Evolutionary conservation across 1,140 invertebrate genomes (phyloP).

Genomic region (Protaetia brevitarsis): DNA sequence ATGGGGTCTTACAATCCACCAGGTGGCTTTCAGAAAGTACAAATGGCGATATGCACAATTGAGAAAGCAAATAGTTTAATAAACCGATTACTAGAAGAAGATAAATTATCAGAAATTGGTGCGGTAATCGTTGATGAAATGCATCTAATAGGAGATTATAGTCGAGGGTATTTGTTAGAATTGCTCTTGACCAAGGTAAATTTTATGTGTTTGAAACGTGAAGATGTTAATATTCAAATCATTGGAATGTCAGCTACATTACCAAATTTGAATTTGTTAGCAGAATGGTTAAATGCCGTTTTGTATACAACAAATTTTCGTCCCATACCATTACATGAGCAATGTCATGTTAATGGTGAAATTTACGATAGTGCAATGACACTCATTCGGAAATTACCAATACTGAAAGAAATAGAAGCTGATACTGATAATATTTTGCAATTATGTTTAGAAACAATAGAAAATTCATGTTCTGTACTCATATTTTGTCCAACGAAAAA

Average conservation of each 20-base stretch:
- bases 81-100: conserved; percentile 80
- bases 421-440: conserved; percentile 81
- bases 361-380: conserved; percentile 61
- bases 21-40: conserved; percentile 80
- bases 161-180: conserved; percentile 92
- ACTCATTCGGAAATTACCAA: conserved; percentile 50
- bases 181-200: conserved; percentile 89
- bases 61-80: conserved; percentile 96
- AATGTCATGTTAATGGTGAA: conserved; percentile 63
- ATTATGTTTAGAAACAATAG: conserved; percentile 86
- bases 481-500: conserved; percentile 96
- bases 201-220: conserved; percentile 66
- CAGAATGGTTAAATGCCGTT: conserved; percentile 84
- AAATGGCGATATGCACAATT: conserved; percentile 96
- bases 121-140: conserved; percentile 93
- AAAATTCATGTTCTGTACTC: conserved; percentile 77
- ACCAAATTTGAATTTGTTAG: conserved; percentile 81
- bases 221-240: conserved; percentile 73
- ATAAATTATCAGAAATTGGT: conserved; percentile 69
- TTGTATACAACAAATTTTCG: conserved; percentile 85
- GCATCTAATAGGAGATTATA: conserved; percentile 87
- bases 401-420: conserved; percentile 51
- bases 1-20: conserved; percentile 86
- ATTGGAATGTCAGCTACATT: conserved; percentile 98
- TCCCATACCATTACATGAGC: conserved; percentile 86